phyloP scores from a whole-genome alignment of 2,888 invertebrate genomes.

The Scaptomyza reducta region DNA sequence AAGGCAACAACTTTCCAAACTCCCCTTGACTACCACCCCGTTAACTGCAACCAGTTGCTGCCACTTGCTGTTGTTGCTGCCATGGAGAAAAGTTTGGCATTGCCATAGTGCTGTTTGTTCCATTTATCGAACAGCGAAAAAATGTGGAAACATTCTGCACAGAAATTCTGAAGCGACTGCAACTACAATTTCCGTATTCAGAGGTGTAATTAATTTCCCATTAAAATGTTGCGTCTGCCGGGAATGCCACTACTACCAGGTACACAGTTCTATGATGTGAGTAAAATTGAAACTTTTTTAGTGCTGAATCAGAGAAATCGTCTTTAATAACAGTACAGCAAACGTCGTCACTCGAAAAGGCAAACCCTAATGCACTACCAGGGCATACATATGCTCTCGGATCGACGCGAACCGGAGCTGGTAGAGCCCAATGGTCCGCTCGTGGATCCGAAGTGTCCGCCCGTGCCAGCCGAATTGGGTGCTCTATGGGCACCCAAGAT shows the following conservation, averaged over 20 bases:
- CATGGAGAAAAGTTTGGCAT: slow-evolving; percentile 61
- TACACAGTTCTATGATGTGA: slow-evolving; percentile 88
- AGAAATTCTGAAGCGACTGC: slow-evolving; percentile 33
- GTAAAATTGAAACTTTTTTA: slow-evolving; percentile 62
- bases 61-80: slow-evolving; percentile 29
- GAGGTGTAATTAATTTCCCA: slow-evolving; percentile 14
- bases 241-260: slow-evolving; percentile 91
- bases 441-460: slow-evolving; percentile 84
- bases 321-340: slow-evolving; percentile 81
- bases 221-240: slow-evolving; percentile 86
- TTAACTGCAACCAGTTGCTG: slow-evolving; percentile 61
- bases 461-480: slow-evolving; percentile 85
- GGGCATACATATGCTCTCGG: slow-evolving; percentile 87
- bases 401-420: slow-evolving; percentile 86
- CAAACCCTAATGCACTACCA: slow-evolving; percentile 87
- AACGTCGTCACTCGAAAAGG: slow-evolving; percentile 81
- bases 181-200: slow-evolving; percentile 20
- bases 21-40: slow-evolving; percentile 34
- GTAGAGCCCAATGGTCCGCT: slow-evolving; percentile 86
- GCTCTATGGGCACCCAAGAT: slow-evolving; percentile 91
- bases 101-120: slow-evolving; percentile 75
- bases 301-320: background rate
- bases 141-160: slow-evolving; percentile 56
- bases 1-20: background rate
- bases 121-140: slow-evolving; percentile 67